Evolutionary conservation across 1,140 invertebrate species (phyloP).

Genomic region (Zaprionus capensis): DNA sequence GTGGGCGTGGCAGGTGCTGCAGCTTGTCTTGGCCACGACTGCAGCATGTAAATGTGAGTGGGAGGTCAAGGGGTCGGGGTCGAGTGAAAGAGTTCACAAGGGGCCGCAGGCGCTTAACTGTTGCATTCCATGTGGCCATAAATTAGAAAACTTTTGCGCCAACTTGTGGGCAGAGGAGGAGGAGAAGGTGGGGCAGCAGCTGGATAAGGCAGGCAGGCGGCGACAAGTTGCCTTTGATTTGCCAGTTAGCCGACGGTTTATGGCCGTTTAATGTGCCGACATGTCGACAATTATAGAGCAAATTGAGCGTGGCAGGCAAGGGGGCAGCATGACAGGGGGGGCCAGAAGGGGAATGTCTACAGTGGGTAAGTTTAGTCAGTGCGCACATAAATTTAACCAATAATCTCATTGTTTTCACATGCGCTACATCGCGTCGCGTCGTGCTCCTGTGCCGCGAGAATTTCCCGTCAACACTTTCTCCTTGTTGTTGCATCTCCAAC

Average conservation of each 20-base stretch:
- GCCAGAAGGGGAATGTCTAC: too few species aligned
- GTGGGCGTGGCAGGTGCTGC: not conserved
- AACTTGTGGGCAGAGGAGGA: not conserved
- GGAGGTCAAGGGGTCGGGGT: conserved; percentile 29
- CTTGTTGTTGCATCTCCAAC: conserved; percentile 45
- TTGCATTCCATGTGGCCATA: conserved; percentile 71
- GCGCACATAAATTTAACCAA: conserved; percentile 72
- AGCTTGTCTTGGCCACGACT: conserved; percentile 3
- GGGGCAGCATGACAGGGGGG: not conserved
- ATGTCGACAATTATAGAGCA: conserved; percentile 74
- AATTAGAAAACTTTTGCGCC: conserved; percentile 71
- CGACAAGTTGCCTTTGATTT: conserved; percentile 80
- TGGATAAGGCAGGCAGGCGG: not conserved
- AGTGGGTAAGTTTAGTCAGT: not conserved
- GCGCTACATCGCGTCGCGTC: conserved; percentile 54
- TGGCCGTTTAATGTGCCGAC: conserved; percentile 79
- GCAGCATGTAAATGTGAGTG: conserved; percentile 60
- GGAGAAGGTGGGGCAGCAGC: not conserved
- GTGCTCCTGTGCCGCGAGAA: conserved; percentile 59
- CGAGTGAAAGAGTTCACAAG: conserved; percentile 38
- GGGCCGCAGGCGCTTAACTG: conserved; percentile 70
- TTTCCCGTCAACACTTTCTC: conserved; percentile 51
- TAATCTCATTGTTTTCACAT: conserved; percentile 81
- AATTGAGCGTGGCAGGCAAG: conserved; percentile 23
- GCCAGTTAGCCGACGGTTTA: conserved; percentile 69